A percentile compares a stretch with the other conserved stretches of the same genome.
phyloP scores from a whole-genome alignment of 2,113 vertebrate genomes.

The Polyodon spathula region DNA sequence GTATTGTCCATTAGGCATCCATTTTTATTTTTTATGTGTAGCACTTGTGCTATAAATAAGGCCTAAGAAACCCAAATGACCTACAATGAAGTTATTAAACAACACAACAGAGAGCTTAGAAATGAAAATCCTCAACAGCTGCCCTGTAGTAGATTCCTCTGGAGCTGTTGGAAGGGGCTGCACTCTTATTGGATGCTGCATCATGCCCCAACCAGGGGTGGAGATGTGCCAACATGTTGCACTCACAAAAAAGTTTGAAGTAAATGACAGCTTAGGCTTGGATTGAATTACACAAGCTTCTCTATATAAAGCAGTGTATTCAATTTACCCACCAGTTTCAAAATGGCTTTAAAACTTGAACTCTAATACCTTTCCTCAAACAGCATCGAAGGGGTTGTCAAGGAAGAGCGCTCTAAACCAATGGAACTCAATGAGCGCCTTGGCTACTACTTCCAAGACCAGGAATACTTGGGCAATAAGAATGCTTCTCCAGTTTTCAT shows the following conservation, averaged over 20 bases:
- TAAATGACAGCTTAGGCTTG: conserved; percentile 4
- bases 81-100: not conserved
- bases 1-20: not conserved
- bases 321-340: not conserved
- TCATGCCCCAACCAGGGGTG: not conserved
- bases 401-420: too few species aligned
- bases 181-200: not conserved
- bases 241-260: conserved; percentile 8
- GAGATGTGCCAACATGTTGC: not conserved
- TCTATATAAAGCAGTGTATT: conserved; percentile 8
- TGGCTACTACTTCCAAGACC: too few species aligned
- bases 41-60: not conserved
- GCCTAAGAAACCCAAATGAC: not conserved
- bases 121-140: not conserved
- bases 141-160: conserved; percentile 1
- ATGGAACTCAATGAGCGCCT: too few species aligned
- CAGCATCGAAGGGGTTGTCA: not conserved
- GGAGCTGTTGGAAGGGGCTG: not conserved
- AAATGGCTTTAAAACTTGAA: conserved; percentile 14
- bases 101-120: not conserved
- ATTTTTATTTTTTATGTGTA: not conserved
- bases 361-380: not conserved
- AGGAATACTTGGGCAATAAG: too few species aligned
- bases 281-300: conserved; percentile 17
- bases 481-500: too few species aligned